Conservation (phyloP, 2,888 invertebrate species). For the Eristalinus aeneus region DNA sequence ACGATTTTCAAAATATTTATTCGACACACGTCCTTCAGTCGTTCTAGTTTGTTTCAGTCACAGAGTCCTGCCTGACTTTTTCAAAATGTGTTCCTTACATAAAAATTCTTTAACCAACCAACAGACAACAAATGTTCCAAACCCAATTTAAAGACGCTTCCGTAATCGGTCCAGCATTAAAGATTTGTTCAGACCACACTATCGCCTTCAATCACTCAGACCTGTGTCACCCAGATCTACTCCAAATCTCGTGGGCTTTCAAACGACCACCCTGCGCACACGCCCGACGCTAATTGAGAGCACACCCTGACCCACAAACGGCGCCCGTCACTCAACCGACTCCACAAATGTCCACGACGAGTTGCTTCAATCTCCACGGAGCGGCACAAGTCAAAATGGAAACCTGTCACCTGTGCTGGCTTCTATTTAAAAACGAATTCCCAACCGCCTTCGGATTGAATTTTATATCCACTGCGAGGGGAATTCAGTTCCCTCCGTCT, state of each 20-base stretch:
- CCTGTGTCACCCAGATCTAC: background rate
- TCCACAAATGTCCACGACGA: slow-evolving; percentile 17
- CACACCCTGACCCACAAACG: slow-evolving; percentile 15
- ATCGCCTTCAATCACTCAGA: background rate
- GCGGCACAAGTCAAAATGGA: slow-evolving; percentile 1
- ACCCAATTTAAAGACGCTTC: no score
- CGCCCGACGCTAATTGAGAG: background rate
- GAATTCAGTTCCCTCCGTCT: background rate
- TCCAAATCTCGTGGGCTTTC: background rate
- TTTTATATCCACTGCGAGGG: slow-evolving; percentile 1
- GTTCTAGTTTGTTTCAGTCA: no score
- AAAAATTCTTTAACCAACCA: no score
- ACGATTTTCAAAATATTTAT: no score
- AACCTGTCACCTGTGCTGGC: slow-evolving; percentile 24
- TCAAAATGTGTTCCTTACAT: no score
- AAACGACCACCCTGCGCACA: background rate
- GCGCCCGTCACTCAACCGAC: slow-evolving; percentile 4
- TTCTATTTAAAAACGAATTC: slow-evolving; percentile 22
- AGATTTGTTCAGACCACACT: no score
- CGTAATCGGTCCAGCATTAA: no score
- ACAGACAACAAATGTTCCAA: no score
- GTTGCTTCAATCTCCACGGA: slow-evolving; percentile 21
- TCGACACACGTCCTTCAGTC: no score
- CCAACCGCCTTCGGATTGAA: slow-evolving; percentile 10
- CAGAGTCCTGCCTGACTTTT: no score